Conservation (phyloP, 2,113 vertebrate species). For the Rutilus rutilus region DNA sequence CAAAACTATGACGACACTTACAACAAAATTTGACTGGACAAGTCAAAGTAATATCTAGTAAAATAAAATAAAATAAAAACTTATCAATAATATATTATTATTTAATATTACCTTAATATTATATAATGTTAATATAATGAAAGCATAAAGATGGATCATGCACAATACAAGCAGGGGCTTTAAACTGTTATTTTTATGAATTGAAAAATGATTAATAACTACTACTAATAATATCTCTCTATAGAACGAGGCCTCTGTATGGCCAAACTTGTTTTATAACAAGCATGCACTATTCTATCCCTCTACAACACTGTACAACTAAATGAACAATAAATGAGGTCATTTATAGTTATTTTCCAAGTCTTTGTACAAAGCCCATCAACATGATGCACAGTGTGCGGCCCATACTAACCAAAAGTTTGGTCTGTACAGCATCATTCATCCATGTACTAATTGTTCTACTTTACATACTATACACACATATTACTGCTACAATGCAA, state of each 20-base stretch:
- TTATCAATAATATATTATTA: too few species aligned
- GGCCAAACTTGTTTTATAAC: background rate
- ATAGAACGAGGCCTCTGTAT: background rate
- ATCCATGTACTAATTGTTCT: conserved; percentile 32
- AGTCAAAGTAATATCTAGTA: too few species aligned
- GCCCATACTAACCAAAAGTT: background rate
- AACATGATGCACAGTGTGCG: background rate
- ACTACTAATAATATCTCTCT: background rate
- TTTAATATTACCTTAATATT: background rate
- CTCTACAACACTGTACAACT: background rate
- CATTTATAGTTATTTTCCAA: background rate
- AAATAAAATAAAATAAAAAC: too few species aligned
- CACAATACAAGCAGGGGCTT: background rate
- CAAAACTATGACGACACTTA: too few species aligned
- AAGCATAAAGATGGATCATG: background rate
- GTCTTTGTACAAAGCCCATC: background rate
- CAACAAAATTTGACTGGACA: too few species aligned
- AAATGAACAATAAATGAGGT: background rate
- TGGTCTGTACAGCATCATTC: conserved; percentile 20
- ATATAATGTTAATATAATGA: background rate
- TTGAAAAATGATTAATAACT: background rate
- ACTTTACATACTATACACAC: conserved; percentile 41
- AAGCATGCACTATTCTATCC: background rate
- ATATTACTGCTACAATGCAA: background rate
- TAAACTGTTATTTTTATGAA: background rate